Evolutionary conservation across 2,113 vertebrate species (phyloP), one percentile per base, ranked within the genome.

Genomic region (Bubalus kerabau): DNA sequence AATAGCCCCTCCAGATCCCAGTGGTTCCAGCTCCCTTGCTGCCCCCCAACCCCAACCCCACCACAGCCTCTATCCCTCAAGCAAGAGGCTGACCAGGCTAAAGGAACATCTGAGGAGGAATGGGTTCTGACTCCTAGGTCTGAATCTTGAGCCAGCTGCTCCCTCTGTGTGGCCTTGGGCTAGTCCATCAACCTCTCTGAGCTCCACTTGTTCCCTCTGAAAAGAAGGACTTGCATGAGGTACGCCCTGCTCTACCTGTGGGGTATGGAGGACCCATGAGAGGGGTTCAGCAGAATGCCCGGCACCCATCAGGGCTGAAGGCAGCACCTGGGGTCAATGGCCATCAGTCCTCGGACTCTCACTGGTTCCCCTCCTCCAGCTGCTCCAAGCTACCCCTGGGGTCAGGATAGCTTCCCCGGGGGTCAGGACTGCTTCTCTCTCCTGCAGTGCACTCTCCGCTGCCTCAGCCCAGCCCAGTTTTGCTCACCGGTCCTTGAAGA

Each of bases 401-500:
- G 8, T 90, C 84, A 40, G 32, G 46, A 46, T 48, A n/a, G 46
- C 21, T 84, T 32, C n/a, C 40, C n/a, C 28, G 36, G 30, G 59
- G 36, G 6, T 90, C 84, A n/a, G 24, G 46, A 46, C 60, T 30
- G 17, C 36, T 50, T 94, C 8, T 40, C 40, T 11, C 24, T 16
- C 64, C 48, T n/a, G 28, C 32, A 46, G 40, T 3, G 14, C 43
- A 43, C 43, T 40, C 87, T 23, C 4, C 0, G 13, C 6, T 96
- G 46, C 50, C 32, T 24, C 32, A 17, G 50, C 48, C 5, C 16
- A 87, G 50, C 81, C 62, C 36, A 59, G 93, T 36, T 40, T 71
- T 9, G 80, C 98, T 99, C 91, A 99, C 99, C 99, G 99, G 94
- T 99, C 99, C 99, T 99, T 99, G 99, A 99, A 99, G 99, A 99